Conservation (phyloP, 1,140 invertebrate genomes). For the Harlomillsia oculata region DNA sequence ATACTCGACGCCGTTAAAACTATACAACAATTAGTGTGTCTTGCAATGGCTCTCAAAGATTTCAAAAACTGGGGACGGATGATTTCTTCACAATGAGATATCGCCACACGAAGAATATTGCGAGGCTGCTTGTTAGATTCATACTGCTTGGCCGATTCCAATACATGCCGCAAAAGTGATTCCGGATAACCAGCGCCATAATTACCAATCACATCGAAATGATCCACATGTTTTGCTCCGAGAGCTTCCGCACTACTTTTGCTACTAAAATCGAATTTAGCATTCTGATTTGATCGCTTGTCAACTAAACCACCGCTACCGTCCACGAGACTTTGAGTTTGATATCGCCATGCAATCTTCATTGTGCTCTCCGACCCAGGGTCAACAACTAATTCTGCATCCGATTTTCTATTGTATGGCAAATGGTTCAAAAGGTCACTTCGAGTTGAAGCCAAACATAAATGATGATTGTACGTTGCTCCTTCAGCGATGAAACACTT, state of each 20-base stretch:
- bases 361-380: neutral
- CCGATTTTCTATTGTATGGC: slow-evolving; percentile 7
- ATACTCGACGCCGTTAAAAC: slow-evolving; percentile 25
- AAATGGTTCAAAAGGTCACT: slow-evolving; percentile 15
- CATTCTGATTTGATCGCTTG: slow-evolving; percentile 11
- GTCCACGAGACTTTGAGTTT: neutral
- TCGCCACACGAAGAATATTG: slow-evolving; percentile 18
- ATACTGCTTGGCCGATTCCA: slow-evolving; percentile 7
- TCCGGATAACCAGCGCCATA: neutral
- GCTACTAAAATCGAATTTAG: slow-evolving; percentile 31
- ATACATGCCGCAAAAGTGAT: neutral
- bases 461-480: slow-evolving; percentile 25
- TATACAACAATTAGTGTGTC: slow-evolving; percentile 27
- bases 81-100: slow-evolving; percentile 31
- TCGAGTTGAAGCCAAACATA: slow-evolving; percentile 22
- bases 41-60: slow-evolving; percentile 16
- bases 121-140: slow-evolving; percentile 2
- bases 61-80: slow-evolving; percentile 20
- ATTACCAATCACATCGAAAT: neutral
- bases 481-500: slow-evolving; percentile 33
- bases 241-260: slow-evolving; percentile 5
- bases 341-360: slow-evolving; percentile 33
- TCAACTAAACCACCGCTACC: neutral
- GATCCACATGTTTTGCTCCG: neutral
- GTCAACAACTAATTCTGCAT: neutral